Base-by-base conservation (phyloP, 2,113 vertebrate species). In the Lepisosteus osseus region DNA sequence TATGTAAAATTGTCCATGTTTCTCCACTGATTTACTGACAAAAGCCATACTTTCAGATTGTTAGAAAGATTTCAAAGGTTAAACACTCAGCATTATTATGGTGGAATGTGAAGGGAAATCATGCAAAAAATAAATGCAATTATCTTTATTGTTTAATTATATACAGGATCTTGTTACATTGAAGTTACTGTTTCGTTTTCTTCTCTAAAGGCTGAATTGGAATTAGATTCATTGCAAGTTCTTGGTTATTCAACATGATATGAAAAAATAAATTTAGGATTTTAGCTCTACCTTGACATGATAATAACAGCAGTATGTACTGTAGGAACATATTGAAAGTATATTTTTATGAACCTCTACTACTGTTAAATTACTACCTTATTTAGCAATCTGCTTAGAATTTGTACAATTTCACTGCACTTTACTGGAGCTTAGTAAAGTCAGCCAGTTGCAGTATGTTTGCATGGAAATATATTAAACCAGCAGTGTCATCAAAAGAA, bases 111-210 rank as follows among this genome's bases (percentile, higher is more conserved):
- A 90, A 84, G 86, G 82, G 86, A 87, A 85, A 86, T 86, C 85
- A 85, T 80, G 85, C 82, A 86, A 86, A 84, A 88, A 72, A 42
- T 74, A 63, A 67, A 86, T 87, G 83, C 82, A 82, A 87, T 89
- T 88, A 89, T 89, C 85, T 89, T 81, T 86, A 84, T 81, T 85
- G 80, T 87, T 88, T 90, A 88, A 90, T 90, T 87, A 89, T 80
- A 82, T 81, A 80, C 82, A 87, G 85, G 86, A 87, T 90, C 85
- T 71, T 74, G 73, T 90, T 89, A 88, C 88, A 88, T 78, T 87
- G 81, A 75, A 76, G 77, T 75, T 70, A 77, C 81, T 79, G 81
- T 84, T 83, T 74, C 79, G 83, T 83, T 85, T 84, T 80, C 61
- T 45, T 74, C 71, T 64, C 72, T 71, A 15, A 47, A 59, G 71